Evolutionary conservation across 2,888 invertebrate species (phyloP).

Genomic region (Hirtodrosophila cameraria): DNA sequence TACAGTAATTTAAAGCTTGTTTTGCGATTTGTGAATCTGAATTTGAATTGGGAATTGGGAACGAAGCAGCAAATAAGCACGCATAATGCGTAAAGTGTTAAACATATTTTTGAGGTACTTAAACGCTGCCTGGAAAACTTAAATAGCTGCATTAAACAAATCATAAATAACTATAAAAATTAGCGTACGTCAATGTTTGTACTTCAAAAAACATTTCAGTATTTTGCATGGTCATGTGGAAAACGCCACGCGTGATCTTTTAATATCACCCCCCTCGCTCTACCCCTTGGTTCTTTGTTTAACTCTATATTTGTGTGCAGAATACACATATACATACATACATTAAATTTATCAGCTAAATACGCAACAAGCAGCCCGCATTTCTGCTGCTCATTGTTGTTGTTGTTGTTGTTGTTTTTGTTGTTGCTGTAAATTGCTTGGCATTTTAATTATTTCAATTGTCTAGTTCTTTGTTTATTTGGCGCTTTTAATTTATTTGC

Average conservation of each 20-base stretch:
- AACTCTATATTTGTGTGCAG: slow-evolving; percentile 30
- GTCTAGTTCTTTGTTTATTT: slow-evolving; percentile 68
- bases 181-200: slow-evolving; percentile 12
- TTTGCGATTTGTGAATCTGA: slow-evolving; percentile 15
- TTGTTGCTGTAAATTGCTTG: slow-evolving; percentile 48
- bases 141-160: slow-evolving; percentile 59
- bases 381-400: slow-evolving; percentile 25
- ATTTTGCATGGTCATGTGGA: slow-evolving; percentile 43
- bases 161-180: slow-evolving; percentile 68
- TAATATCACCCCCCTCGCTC: slow-evolving; percentile 1
- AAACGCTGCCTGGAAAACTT: slow-evolving; percentile 14
- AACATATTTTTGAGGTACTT: slow-evolving; percentile 9
- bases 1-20: too few relatives aligned
- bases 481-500: slow-evolving; percentile 64
- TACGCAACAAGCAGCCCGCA: slow-evolving; percentile 64
- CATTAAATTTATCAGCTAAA: slow-evolving; percentile 65
- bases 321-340: too few relatives aligned
- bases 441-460: slow-evolving; percentile 78
- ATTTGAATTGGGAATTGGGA: slow-evolving; percentile 13
- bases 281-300: neutral
- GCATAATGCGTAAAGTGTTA: slow-evolving; percentile 10
- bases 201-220: slow-evolving; percentile 4
- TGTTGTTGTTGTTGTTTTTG: slow-evolving; percentile 32
- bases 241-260: slow-evolving; percentile 47
- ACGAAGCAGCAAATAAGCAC: slow-evolving; percentile 21